A percentile compares a stretch with the other conserved stretches of the same genome.
Evolutionary conservation across 2,888 invertebrate genomes (phyloP).

Genomic region (Boloria euphrosyne): DNA sequence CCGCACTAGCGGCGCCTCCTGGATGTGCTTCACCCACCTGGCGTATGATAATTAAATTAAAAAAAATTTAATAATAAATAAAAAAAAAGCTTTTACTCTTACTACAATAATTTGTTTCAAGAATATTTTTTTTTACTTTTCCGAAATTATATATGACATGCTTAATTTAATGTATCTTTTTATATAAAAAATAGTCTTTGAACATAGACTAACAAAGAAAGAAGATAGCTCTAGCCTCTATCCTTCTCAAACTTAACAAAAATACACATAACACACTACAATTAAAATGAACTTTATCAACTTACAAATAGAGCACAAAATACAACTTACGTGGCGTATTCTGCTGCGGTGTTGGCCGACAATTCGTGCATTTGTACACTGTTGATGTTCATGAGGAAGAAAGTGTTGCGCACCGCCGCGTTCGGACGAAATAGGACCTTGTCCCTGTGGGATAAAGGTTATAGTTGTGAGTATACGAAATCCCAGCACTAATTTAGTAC

Average conservation of each 20-base stretch:
- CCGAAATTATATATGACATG: too few relatives aligned
- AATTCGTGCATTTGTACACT: conserved; percentile 77
- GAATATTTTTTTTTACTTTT: too few relatives aligned
- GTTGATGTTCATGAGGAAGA: conserved; percentile 79
- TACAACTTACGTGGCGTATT: conserved; percentile 69
- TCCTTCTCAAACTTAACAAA: too few relatives aligned
- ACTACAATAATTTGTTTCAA: too few relatives aligned
- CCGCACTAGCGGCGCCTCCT: conserved; percentile 68
- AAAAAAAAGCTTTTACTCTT: too few relatives aligned
- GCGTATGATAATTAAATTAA: not conserved
- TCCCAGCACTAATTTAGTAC: not conserved
- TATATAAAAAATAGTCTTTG: too few relatives aligned
- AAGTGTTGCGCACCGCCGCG: conserved; percentile 75
- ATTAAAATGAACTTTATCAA: not conserved
- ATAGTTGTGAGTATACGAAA: not conserved
- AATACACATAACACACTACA: too few relatives aligned
- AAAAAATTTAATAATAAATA: too few relatives aligned
- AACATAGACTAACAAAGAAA: too few relatives aligned
- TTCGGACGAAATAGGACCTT: conserved; percentile 75
- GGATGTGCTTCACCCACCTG: conserved; percentile 75
- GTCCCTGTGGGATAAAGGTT: conserved; percentile 55
- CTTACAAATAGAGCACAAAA: not conserved
- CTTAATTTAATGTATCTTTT: too few relatives aligned
- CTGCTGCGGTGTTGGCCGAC: conserved; percentile 64
- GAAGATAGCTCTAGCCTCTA: too few relatives aligned